Evolutionary conservation across 2,113 vertebrate genomes (phyloP).

Genomic region (Peromyscus maniculatus): DNA sequence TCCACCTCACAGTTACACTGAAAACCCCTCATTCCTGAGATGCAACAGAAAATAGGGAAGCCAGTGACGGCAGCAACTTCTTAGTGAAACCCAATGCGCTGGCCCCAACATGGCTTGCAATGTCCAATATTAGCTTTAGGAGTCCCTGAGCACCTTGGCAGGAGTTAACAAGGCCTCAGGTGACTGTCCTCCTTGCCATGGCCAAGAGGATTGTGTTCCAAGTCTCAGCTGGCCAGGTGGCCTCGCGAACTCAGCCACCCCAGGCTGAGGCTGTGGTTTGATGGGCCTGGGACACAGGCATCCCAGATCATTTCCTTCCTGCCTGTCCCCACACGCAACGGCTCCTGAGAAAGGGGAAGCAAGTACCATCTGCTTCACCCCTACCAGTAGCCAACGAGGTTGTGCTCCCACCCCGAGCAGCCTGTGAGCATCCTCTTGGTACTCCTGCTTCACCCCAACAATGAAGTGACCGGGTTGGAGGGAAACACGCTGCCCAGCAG

Average conservation of each 20-base stretch:
- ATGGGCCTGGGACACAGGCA: background rate
- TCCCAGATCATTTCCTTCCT: constrained; percentile 19
- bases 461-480: background rate
- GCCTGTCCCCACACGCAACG: background rate
- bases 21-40: constrained; percentile 1
- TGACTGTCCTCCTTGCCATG: background rate
- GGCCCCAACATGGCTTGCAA: background rate
- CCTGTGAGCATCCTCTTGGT: background rate
- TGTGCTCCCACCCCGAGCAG: background rate
- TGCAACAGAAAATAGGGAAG: background rate
- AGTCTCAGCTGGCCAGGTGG: background rate
- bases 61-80: background rate
- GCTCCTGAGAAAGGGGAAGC: constrained; percentile 35
- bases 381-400: background rate
- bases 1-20: background rate
- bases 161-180: background rate
- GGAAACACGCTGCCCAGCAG: background rate
- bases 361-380: rapidly evolving
- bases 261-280: background rate
- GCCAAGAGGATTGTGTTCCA: background rate
- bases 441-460: background rate
- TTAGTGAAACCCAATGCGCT: background rate
- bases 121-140: background rate
- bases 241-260: background rate
- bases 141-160: background rate